phyloP scores from a whole-genome alignment of 2,888 invertebrate species.

The Anoncus sp. region DNA sequence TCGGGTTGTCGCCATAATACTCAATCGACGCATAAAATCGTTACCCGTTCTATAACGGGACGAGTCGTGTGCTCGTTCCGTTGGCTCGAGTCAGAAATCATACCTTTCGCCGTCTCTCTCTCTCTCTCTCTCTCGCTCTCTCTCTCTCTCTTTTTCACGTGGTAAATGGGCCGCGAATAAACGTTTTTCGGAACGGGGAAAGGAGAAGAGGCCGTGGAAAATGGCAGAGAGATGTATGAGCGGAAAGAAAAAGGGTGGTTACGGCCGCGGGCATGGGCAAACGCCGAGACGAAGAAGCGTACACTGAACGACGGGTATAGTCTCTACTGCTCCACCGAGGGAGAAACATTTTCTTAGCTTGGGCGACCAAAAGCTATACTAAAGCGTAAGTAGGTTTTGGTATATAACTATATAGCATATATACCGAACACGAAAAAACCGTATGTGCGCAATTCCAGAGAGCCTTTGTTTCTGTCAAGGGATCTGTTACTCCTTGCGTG shows the following conservation, averaged over 20 bases:
- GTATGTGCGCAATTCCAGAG: conserved; percentile 2
- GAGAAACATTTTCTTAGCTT: conserved; percentile 43
- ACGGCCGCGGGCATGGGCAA: conserved; percentile 35
- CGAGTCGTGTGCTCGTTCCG: conserved; percentile 5
- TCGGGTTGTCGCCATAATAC: conserved; percentile 53
- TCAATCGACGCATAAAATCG: conserved; percentile 51
- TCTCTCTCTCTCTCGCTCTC: conserved; percentile 30
- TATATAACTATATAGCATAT: neutral
- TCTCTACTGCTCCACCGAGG: conserved; percentile 32
- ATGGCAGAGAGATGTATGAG: conserved; percentile 32
- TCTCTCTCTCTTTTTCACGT: conserved; percentile 32
- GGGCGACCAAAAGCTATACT: conserved; percentile 18
- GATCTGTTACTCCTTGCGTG: conserved; percentile 30
- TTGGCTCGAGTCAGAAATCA: conserved; percentile 41
- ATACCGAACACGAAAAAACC: conserved; percentile 15
- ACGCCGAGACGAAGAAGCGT: conserved; percentile 26
- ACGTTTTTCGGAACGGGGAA: conserved; percentile 51
- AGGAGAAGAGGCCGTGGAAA: conserved; percentile 21
- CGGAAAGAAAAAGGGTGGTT: conserved; percentile 51
- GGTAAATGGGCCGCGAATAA: conserved; percentile 62
- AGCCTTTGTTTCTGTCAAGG: conserved; percentile 31
- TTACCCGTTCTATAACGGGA: conserved; percentile 38
- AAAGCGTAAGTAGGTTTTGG: conserved; percentile 21
- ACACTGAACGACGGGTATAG: conserved; percentile 25
- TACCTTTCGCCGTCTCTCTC: conserved; percentile 46